Base-by-base conservation (phyloP, 2,113 vertebrate species). In the Ceyx cyanopectus region DNA sequence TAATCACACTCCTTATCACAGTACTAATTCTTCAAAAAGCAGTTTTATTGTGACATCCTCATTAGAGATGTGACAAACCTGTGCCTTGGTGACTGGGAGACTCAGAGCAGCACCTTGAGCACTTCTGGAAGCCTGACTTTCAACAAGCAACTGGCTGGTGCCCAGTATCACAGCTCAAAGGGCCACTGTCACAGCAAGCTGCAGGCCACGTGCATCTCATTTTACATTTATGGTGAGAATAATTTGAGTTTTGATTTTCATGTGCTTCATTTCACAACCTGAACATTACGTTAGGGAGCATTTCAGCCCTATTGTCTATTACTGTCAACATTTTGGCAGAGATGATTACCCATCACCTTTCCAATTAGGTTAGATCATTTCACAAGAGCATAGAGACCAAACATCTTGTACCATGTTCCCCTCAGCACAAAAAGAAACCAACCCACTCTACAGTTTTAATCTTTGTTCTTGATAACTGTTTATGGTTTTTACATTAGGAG, bases 171-270 rank as follows among this genome's bases (percentile, higher is more conserved):
- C 51, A 26, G 48, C 80, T 63, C 15, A 5, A 32, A 62, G 43
- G 37, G 23, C 48, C 37, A 10, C 8, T 7, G n/a, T 41, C 54
- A 40, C 3, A 4, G n/a, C 43, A 32, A 51, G 29, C 26, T 51
- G 51, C 32, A 40, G n/a, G 27, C 20, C 77, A 53, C 2, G 1
- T 0, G 0, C n/a, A 24, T 27, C 40, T 54, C 10, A 50, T 13
- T n/a, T 10, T 30, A 30, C 6, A 37, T 68, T 81, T 61, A 22
- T 3, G 12, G 26, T 9, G 34, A 56, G 57, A 50, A 50, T 34
- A 41, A 22, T 72, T 45, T 45, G 23, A 54, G 27, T 37, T 86
- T 75, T 74, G 21, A 73, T 78, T 86, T 48, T 75, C 19, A 34
- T 30, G 14, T 0, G 1, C 30, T 88, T 45, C 16, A 22, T 92